These are phyloP conservation scores for Cybosia mesomella DNA, from an alignment of 2,888 invertebrate species.

Conservation along the genomic window DNA sequence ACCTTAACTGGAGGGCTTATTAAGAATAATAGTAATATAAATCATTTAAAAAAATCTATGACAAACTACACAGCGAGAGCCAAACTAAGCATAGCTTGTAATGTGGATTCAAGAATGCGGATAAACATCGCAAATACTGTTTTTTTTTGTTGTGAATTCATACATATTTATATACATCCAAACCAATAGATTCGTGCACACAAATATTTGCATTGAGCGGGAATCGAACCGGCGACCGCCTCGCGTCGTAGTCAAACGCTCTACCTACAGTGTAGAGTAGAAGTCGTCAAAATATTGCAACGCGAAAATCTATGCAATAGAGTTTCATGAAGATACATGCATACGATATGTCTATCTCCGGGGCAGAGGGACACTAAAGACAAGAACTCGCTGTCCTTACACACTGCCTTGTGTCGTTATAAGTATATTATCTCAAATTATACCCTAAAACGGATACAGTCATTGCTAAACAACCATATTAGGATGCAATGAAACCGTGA, in stretches of 20 bases:
- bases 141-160: background rate
- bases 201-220: too few species aligned
- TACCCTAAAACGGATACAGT: background rate
- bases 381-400: constrained; percentile 4
- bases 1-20: too few species aligned
- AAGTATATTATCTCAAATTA: background rate
- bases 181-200: background rate
- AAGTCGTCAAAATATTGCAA: background rate
- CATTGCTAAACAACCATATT: constrained; percentile 1
- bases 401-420: background rate
- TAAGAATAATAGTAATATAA: too few species aligned
- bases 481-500: background rate
- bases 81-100: too few species aligned
- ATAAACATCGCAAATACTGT: too few species aligned
- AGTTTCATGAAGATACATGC: background rate
- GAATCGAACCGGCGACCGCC: background rate
- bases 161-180: background rate
- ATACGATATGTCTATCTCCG: too few species aligned
- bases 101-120: too few species aligned
- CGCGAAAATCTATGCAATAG: background rate
- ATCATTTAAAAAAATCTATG: too few species aligned
- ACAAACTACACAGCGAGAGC: too few species aligned
- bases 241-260: background rate
- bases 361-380: background rate
- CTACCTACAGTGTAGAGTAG: background rate